Conservation (phyloP, 2,797 vertebrate genomes). For the Ceryle rudis region DNA sequence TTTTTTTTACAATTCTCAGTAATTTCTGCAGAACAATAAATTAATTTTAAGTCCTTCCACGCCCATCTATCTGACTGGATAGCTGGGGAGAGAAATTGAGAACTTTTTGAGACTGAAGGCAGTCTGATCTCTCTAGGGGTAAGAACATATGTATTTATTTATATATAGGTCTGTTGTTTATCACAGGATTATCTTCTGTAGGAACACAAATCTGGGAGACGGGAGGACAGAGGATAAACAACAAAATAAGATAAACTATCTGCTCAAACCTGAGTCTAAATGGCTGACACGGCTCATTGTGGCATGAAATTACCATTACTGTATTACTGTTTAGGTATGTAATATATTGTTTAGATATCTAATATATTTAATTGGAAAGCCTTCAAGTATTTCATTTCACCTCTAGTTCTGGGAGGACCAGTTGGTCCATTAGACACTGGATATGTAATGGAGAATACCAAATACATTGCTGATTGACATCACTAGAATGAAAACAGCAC, state of each 20-base stretch:
- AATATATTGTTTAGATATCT: background rate
- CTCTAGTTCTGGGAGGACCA: accelerated
- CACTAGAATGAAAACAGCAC: background rate
- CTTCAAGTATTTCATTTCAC: background rate
- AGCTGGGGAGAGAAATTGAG: background rate
- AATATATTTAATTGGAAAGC: background rate
- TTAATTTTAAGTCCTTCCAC: background rate
- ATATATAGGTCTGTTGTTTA: background rate
- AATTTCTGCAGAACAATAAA: background rate
- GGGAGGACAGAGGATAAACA: background rate
- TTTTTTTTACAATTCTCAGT: background rate
- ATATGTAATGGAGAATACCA: background rate
- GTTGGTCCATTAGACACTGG: background rate
- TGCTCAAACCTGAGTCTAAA: background rate
- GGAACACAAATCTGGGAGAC: background rate
- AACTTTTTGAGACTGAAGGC: background rate
- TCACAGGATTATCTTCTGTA: background rate
- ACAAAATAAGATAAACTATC: background rate
- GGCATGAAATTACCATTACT: background rate
- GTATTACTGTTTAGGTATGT: background rate
- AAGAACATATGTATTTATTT: background rate
- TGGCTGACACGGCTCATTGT: background rate
- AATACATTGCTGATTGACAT: background rate
- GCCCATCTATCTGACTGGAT: background rate
- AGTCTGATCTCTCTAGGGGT: background rate